Evolutionary conservation across 2,888 invertebrate species (phyloP).

Genomic region (Protonemura montana): DNA sequence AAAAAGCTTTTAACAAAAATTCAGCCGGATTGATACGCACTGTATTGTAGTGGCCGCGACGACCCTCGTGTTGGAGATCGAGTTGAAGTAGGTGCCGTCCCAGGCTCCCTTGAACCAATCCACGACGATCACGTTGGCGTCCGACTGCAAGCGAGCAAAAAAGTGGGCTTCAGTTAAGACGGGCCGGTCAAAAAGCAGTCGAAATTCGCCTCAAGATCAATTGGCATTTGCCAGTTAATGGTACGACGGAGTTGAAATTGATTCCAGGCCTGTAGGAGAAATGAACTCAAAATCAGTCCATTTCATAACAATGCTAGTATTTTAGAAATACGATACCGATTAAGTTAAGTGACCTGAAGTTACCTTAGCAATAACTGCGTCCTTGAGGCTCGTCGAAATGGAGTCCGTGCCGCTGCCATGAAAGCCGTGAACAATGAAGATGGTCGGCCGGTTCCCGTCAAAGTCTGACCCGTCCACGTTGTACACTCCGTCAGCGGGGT

Average conservation of each 20-base stretch:
- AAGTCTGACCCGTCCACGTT: background rate
- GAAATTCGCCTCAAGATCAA: too few species aligned
- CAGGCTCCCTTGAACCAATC: slow-evolving; percentile 54
- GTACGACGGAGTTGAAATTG: too few species aligned
- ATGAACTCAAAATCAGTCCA: too few species aligned
- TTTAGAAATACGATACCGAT: too few species aligned
- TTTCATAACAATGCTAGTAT: too few species aligned
- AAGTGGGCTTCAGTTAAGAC: background rate
- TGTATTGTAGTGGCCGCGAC: slow-evolving; percentile 52
- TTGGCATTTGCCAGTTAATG: too few species aligned
- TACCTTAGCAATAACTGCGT: background rate
- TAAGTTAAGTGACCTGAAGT: background rate
- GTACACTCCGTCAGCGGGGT: too few species aligned
- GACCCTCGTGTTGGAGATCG: slow-evolving; percentile 53
- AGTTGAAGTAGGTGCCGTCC: slow-evolving; percentile 51
- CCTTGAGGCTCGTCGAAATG: background rate
- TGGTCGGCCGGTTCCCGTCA: background rate
- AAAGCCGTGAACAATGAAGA: slow-evolving; percentile 1
- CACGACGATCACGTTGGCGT: slow-evolving; percentile 53
- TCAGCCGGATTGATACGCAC: slow-evolving; percentile 44
- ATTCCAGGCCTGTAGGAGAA: too few species aligned
- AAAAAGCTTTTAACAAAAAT: too few species aligned
- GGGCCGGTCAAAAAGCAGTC: too few species aligned
- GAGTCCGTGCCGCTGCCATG: background rate
- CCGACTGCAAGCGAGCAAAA: slow-evolving; percentile 50